phyloP scores from a whole-genome alignment of 2,888 invertebrate species.

The Mechanitis messenoides region DNA sequence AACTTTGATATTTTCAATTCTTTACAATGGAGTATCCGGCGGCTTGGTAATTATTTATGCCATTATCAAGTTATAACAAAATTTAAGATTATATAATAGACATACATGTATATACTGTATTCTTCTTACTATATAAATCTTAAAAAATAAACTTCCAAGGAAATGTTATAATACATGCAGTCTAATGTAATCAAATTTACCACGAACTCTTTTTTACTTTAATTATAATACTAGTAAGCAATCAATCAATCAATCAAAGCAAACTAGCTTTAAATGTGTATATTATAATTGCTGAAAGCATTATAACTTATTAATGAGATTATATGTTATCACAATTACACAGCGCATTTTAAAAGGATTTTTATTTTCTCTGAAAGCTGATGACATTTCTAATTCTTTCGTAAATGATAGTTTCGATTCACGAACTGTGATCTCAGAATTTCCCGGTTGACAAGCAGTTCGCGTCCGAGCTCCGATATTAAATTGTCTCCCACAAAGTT shows the following conservation, averaged over 20 bases:
- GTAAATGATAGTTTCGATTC: constrained; percentile 27
- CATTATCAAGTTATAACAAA: neutral
- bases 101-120: too few relatives aligned
- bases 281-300: too few relatives aligned
- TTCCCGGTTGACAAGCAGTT: constrained; percentile 27
- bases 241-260: too few relatives aligned
- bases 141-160: too few relatives aligned
- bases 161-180: too few relatives aligned
- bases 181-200: too few relatives aligned
- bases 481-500: constrained; percentile 66
- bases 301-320: too few relatives aligned
- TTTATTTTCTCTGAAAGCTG: neutral
- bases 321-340: too few relatives aligned
- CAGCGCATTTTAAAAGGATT: neutral
- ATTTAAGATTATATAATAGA: neutral
- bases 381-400: constrained; percentile 14
- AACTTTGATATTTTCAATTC: constrained; percentile 20
- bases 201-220: too few relatives aligned
- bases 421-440: constrained; percentile 23
- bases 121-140: too few relatives aligned
- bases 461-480: constrained; percentile 54
- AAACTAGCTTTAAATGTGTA: too few relatives aligned
- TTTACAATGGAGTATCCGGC: constrained; percentile 9
- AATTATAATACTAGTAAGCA: too few relatives aligned
- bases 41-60: neutral